Conservation (phyloP, 2,113 vertebrate genomes). For the Passer montanus region DNA sequence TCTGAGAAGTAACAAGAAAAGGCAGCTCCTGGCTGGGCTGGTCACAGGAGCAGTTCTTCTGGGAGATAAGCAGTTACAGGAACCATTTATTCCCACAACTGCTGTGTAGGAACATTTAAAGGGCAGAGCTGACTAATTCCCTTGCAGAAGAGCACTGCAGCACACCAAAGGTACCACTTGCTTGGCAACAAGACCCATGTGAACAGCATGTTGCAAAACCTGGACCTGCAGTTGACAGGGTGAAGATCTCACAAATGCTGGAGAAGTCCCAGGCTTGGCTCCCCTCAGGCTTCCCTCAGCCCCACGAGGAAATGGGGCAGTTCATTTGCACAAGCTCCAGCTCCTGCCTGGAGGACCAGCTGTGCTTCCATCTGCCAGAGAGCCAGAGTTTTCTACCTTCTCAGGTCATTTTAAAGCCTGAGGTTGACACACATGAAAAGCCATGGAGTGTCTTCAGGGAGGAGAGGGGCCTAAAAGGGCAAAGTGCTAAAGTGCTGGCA, state of each 20-base stretch:
- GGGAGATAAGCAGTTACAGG: not conserved
- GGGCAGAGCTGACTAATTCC: not conserved
- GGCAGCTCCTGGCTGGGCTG: not conserved
- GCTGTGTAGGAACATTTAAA: not conserved
- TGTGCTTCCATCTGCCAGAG: not conserved
- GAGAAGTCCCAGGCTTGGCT: not conserved
- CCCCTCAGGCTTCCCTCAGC: not conserved
- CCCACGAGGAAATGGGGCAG: accelerated
- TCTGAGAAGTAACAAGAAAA: not conserved
- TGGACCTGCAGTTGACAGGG: not conserved
- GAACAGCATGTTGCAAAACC: not conserved
- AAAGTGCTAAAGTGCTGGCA: not conserved
- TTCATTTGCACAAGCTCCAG: not conserved
- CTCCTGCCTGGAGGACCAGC: not conserved
- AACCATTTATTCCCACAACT: not conserved
- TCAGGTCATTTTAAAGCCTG: not conserved
- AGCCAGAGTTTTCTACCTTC: not conserved
- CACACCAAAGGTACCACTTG: accelerated
- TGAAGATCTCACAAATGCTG: not conserved
- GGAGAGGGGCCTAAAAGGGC: not conserved
- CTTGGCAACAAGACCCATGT: not conserved
- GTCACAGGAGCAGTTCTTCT: not conserved
- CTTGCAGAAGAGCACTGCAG: not conserved
- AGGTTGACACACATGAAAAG: not conserved
- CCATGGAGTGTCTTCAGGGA: not conserved